Evolutionary conservation across 1,140 invertebrate species (phyloP), one percentile per base, ranked within the genome.

Genomic region (Heliconius nattereri): DNA sequence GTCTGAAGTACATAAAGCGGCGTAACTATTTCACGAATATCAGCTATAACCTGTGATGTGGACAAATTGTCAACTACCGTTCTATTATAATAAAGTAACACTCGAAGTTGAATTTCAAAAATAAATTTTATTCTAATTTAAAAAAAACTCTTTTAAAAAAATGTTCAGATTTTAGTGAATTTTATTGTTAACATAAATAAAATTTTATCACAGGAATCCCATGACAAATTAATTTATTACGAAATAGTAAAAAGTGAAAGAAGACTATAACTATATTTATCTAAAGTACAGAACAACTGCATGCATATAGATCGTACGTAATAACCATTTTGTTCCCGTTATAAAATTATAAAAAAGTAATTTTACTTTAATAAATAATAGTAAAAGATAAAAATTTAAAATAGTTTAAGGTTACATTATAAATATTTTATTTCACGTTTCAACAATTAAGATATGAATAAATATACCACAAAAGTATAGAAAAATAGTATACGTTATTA

Each of bases 91-190:
- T 37, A 57, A 20, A 32, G 29, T 37, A 72, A 72, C 70, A 78
- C 76, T 75, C 73, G 66, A 79, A 71, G 54, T 29, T 26, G 80
- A 81, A 81, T 81, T 81, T 78, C 80, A 81, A 81, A 81, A 81
- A 79, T 71, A 77, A 77, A 52, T 52, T 45, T 20, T 7, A 20
- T 52, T 52, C 16, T 6, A 52, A 52, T 52, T 52, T 52, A 7
- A 52, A 7, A n/a, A 20, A 52, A 52, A 7, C 32, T 7, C 19
- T 52, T 52, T 2, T 3, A 52, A 20, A 52, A 52, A 52, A 20
- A 45, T 16, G 13, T 16, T 1, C 3, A 45, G 3, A 45, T 45
- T 45, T 45, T 45, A 5, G 5, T 45, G 13, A 45, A 45, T 16
- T 45, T 45, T 45, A 45, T 45, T 45, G 13, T 45, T 16, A 3